Evolutionary conservation across 2,113 vertebrate species (phyloP).

Genomic region (Actenoides lindsayi): DNA sequence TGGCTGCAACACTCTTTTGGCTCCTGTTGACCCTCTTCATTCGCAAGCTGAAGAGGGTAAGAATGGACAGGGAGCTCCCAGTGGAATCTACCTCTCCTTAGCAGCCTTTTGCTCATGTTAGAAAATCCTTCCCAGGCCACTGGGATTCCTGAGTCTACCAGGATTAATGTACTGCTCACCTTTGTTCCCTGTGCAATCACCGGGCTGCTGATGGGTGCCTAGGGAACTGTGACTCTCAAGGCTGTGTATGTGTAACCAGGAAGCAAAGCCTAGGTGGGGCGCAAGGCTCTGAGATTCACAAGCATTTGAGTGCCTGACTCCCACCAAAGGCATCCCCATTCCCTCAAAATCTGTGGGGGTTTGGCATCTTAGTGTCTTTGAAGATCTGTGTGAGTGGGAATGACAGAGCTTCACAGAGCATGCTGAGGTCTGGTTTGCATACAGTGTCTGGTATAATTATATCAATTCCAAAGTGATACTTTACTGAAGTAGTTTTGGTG

Average conservation of each 20-base stretch:
- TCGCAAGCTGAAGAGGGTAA: conserved; percentile 89
- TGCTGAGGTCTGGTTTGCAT: background rate
- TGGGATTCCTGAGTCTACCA: background rate
- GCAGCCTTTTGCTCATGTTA: background rate
- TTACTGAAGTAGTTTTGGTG: background rate
- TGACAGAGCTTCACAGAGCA: background rate
- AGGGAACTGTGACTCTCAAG: background rate
- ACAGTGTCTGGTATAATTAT: background rate
- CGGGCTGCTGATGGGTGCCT: background rate
- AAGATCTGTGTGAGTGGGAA: conserved; percentile 1
- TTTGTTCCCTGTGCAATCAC: background rate
- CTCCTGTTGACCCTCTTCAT: conserved; percentile 91
- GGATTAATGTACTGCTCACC: background rate
- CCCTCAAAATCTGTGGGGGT: background rate
- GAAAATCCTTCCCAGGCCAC: background rate
- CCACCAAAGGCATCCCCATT: background rate
- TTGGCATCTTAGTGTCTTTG: background rate
- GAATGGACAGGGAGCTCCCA: background rate
- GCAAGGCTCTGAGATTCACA: background rate
- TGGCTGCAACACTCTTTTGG: conserved; percentile 91
- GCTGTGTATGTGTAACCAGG: background rate
- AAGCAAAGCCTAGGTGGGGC: background rate
- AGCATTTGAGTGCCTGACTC: background rate
- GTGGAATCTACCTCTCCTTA: background rate
- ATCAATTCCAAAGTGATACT: background rate